Base-by-base conservation (phyloP, 2,113 vertebrate species). In the Neofelis nebulosa region DNA sequence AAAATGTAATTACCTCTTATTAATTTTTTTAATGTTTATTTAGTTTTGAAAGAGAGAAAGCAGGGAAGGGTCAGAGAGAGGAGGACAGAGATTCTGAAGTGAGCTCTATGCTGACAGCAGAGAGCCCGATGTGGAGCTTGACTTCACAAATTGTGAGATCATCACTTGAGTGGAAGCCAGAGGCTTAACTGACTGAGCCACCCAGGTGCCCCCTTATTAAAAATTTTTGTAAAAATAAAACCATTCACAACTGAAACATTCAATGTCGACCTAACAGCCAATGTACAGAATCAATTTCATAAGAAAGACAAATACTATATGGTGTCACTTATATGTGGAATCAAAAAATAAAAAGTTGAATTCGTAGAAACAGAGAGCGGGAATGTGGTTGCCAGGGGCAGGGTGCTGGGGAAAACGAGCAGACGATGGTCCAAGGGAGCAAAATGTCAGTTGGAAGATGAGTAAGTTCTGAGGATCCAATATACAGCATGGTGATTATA, bases 201-300 rank as follows among this genome's bases (percentile, higher is more conserved):
- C 57, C 57, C 57, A 61, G 21, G 21, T 61, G 57, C 21, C 7
- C 57, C 21, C 21, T 63, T 73, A 48, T 19, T n/a, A 63, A 90
- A 82, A 74, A 76, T 25, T 93, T 93, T 91, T 57, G 41, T 95
- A 66, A 83, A 76, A 87, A 38, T 63, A 55, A 84, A 91, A 93
- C 11, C 11, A 82, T 41, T 94, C 36, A 88, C n/a, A 78, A 81
- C 41, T 5, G n/a, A 92, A 94, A 48, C 52, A 18, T 63, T 76
- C 80, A n/a, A 29, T 69, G 27, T 82, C 57, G 4, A 79, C 57
- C 52, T 79, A 48, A 45, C 4, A 73, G 69, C 31, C 57, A 52
- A 76, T 0, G 18, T 76, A 83, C 10, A 65, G 27, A 89, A 27
- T 52, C 65, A 65, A 65, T 41, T 13, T 57, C 48, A 36, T 14